Conservation (phyloP, 2,888 invertebrate species). For the Caenorhabditis wallacei region DNA sequence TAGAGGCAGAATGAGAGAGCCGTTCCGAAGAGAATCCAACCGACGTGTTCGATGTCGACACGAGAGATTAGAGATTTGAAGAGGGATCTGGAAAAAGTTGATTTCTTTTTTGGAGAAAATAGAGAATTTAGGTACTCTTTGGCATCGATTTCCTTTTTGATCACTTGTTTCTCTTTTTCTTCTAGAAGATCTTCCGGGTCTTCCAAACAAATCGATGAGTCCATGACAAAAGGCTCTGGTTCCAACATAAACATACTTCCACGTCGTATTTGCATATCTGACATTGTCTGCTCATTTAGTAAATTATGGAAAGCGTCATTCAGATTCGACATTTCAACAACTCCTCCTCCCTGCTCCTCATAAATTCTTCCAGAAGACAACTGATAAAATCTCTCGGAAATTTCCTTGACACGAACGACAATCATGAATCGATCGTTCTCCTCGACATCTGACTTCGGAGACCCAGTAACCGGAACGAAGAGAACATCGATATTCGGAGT, state of each 20-base stretch:
- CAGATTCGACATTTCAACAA: slow-evolving; percentile 38
- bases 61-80: not conserved
- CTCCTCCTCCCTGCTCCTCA: slow-evolving; percentile 30
- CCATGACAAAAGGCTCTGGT: slow-evolving; percentile 23
- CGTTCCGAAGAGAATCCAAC: slow-evolving; percentile 25
- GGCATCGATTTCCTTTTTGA: not conserved
- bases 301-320: slow-evolving; percentile 30
- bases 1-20: slow-evolving; percentile 17
- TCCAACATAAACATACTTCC: slow-evolving; percentile 48
- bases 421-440: slow-evolving; percentile 37
- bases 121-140: not conserved
- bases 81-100: slow-evolving; percentile 20
- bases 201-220: not conserved
- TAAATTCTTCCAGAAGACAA: slow-evolving; percentile 56
- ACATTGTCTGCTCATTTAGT: slow-evolving; percentile 2
- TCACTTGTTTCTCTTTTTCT: not conserved
- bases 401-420: slow-evolving; percentile 57
- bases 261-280: slow-evolving; percentile 17
- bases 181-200: not conserved
- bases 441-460: not conserved
- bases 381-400: slow-evolving; percentile 46
- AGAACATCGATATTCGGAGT: slow-evolving; percentile 47
- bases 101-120: too few relatives aligned
- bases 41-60: slow-evolving; percentile 26
- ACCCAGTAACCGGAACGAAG: slow-evolving; percentile 43